Evolutionary conservation across 2,888 invertebrate species (phyloP).

Genomic region (Hoplodrina ambigua): DNA sequence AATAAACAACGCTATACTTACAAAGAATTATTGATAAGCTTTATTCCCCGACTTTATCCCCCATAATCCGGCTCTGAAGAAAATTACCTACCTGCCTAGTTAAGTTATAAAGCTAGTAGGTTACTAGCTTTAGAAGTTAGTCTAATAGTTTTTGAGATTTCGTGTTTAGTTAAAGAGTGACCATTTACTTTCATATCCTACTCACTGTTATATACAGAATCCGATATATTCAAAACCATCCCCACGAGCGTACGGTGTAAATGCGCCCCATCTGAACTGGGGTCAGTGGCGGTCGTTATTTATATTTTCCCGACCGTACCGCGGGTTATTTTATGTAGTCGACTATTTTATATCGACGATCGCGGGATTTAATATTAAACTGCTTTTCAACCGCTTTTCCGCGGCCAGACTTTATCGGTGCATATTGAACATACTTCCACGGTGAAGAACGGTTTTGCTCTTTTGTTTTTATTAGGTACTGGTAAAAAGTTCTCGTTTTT

Average conservation of each 20-base stretch:
- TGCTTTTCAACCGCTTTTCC: slow-evolving; percentile 52
- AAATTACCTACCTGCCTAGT: too few species aligned
- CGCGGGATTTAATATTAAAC: slow-evolving; percentile 64
- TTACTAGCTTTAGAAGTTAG: too few species aligned
- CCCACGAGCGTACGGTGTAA: slow-evolving; percentile 55
- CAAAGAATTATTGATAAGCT: too few species aligned
- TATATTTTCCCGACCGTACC: slow-evolving; percentile 68
- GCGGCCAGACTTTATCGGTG: slow-evolving; percentile 49
- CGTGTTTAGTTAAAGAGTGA: too few species aligned
- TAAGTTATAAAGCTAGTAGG: too few species aligned
- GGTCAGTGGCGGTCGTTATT: slow-evolving; percentile 72
- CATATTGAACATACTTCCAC: slow-evolving; percentile 51
- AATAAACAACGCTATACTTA: too few species aligned
- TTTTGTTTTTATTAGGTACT: slow-evolving; percentile 40
- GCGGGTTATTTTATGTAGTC: slow-evolving; percentile 65
- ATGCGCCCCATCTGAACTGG: slow-evolving; percentile 36
- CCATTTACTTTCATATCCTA: too few species aligned
- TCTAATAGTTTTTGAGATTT: too few species aligned
- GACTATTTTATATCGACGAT: slow-evolving; percentile 64
- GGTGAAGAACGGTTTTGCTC: slow-evolving; percentile 24
- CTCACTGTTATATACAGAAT: background rate
- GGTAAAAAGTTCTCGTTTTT: slow-evolving; percentile 6
- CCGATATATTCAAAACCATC: background rate
- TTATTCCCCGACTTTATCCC: too few species aligned
- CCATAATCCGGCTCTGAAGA: too few species aligned